Base-by-base conservation (phyloP, 2,888 invertebrate genomes). In the Euproctis similis region DNA sequence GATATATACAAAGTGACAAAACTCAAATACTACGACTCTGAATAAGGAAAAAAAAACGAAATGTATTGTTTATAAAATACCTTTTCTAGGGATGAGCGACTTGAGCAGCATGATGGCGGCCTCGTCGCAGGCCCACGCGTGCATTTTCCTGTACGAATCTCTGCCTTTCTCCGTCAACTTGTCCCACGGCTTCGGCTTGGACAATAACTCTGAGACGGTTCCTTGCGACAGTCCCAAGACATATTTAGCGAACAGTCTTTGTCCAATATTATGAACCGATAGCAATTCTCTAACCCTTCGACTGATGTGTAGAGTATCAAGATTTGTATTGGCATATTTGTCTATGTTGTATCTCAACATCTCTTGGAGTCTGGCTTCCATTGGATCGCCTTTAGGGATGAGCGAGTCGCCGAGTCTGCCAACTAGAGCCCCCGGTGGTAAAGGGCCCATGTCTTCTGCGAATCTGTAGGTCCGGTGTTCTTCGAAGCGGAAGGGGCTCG, bases 161-260 rank as follows among this genome's bases (percentile, higher is more conserved):
- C 98, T 88, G 17, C 99, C 99, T 77, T 99, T 99, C 86, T 99
- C 99, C 34, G 99, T 99, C 65, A 99, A 87, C 84, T 98, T 98
- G 86, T 98, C 97, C 99, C 99, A 99, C 8, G 97, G 97, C 73
- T 99, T 98, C 30, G 99, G 99, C 73, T 99, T 99, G 51, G 98
- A 98, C 41, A 99, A 88, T 59, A 99, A 86, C 84, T 99, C 99
- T 46, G 97, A 97, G 25, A 99, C 98, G 12, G 99, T 99, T 36
- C 99, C 99, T 77, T 99, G 98, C 40, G 93, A 97, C 39, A 96
- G 85, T 1, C 98, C 98, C 51, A 99, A 89, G 26, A 99, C 96
- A 81, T 98, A 98, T 74, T 98, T 98, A 54, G 99, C 99, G 82
- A 99, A 99, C 56, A 99, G 87, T 39, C 99, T 89, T 85, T 99